Base-by-base conservation (phyloP, 2,888 invertebrate species). In the Shargacucullia verbasci region DNA sequence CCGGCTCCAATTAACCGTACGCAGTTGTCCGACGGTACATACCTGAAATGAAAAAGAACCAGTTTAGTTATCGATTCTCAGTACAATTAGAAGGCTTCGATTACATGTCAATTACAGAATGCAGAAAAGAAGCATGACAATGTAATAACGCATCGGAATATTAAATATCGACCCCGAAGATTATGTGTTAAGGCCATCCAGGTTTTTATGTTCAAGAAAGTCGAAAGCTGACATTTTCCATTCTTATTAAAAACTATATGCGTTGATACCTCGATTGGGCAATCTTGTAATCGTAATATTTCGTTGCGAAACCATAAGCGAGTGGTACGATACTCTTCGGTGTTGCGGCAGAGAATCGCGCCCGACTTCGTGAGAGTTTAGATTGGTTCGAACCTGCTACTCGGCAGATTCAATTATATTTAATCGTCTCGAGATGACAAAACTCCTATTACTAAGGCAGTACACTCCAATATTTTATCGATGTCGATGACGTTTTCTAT, bases 401-500 rank as follows among this genome's bases (percentile, higher is more conserved):
- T 82, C 78, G 74, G 77, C 76, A 78, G 80, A 86, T 88, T 89
- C 88, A 87, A 88, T 90, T 89, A 88, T 78, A 80, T 86, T 84
- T 84, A 85, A 87, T 85, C 80, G 84, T 76, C 76, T 72, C 75
- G 74, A 78, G 82, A 88, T 86, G 86, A 88, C 87, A 89, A 88
- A 86, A 86, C 82, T 78, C 70, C 69, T 64, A 83, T 82, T 79
- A 76, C 73, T 76, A 59, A 67, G 62, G 66, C 67, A 71, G 59
- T 63, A 61, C 54, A 45, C 64, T 65, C 49, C 59, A 70, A 69
- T 75, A 72, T 74, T 76, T 79, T 73, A 81, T 79, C 75, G 73
- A 76, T 71, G 74, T 78, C 77, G 74, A 75, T 73, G 76, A 76
- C 76, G 59, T 74, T 81, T 78, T 65, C 75, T 69, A 78, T 74